Evolutionary conservation across 2,113 vertebrate genomes (phyloP), one percentile per base, ranked within the genome.

Genomic region (Alligator sinensis): DNA sequence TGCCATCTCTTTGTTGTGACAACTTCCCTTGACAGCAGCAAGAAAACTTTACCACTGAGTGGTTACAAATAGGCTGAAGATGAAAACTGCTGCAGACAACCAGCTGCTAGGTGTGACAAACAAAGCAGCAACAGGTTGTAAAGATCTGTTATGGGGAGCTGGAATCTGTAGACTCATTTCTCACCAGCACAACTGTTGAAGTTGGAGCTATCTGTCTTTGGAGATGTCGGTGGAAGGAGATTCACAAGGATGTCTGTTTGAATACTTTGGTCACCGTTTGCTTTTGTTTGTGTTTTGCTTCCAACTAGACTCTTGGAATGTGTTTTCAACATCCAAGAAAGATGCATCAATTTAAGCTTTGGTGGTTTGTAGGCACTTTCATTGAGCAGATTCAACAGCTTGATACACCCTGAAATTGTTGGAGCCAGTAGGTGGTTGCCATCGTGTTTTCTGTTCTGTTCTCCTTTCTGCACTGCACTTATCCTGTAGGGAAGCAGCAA

Each of bases 171-270:
- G 61, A 6, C 8, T 6, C n/a, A 13, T 27, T 77, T 80, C 57
- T 12, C 2, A 15, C 54, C 25, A 5, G 55, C 54, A 70, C 70
- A 68, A 38, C 27, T 90, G 19, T 57, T 57, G 30, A 18, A 74
- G 58, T 24, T 72, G 10, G 5, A 70, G 18, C 54, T n/a, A 64
- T 66, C 47, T 68, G 21, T 19, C 27, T 34, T 7, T 6, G 66
- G 28, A 62, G 1, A 70, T 60, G 55, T 34, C 24, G 25, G 11
- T 47, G n/a, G 25, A 24, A 0, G 0, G 55, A 25, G 77, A 13
- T 47, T 60, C 28, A 13, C 11, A 55, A 60, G 70, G 62, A 38
- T 38, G 11, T 30, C 7, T 57, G 63, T 27, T 25, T 75, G 60
- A 4, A 66, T 14, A 0, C 0, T 4, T 55, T 27, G 5, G 17